phyloP scores from a whole-genome alignment of 2,888 invertebrate genomes.

The Oscheius sp. region DNA sequence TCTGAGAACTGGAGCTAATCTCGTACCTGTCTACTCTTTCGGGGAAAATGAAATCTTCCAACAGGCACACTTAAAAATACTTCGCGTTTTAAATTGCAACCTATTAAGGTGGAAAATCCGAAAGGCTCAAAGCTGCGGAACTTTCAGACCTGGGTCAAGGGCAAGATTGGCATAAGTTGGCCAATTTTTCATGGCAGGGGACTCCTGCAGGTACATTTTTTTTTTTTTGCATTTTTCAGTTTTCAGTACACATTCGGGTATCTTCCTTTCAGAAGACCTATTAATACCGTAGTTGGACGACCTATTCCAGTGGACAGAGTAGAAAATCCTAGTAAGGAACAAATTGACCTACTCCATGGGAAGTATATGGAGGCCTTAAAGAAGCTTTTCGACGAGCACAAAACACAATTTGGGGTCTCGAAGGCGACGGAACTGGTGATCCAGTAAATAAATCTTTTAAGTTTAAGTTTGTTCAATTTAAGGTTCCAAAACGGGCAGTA shows the following conservation, averaged over 20 bases:
- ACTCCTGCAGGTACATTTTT: conserved; percentile 83
- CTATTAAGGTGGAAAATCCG: conserved; percentile 47
- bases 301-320: conserved; percentile 55
- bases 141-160: conserved; percentile 66
- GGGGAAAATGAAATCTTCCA: conserved; percentile 75
- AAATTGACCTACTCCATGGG: conserved; percentile 80
- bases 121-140: conserved; percentile 57
- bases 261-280: conserved; percentile 81
- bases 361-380: conserved; percentile 82
- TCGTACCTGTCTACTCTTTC: conserved; percentile 75
- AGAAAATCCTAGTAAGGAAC: conserved; percentile 51
- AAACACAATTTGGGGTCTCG: conserved; percentile 80
- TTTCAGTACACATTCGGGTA: conserved; percentile 91
- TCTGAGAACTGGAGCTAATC: conserved; percentile 67
- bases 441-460: conserved; percentile 30
- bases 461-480: no score
- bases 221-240: no score
- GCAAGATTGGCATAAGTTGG: conserved; percentile 74
- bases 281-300: conserved; percentile 63
- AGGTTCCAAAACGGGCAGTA: no score
- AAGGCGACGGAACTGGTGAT: conserved; percentile 50
- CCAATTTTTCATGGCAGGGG: conserved; percentile 66
- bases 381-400: conserved; percentile 85
- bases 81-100: no score
- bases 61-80: conserved; percentile 24